Base-by-base conservation (phyloP, 2,797 vertebrate species). In the Malurus leucopterus region DNA sequence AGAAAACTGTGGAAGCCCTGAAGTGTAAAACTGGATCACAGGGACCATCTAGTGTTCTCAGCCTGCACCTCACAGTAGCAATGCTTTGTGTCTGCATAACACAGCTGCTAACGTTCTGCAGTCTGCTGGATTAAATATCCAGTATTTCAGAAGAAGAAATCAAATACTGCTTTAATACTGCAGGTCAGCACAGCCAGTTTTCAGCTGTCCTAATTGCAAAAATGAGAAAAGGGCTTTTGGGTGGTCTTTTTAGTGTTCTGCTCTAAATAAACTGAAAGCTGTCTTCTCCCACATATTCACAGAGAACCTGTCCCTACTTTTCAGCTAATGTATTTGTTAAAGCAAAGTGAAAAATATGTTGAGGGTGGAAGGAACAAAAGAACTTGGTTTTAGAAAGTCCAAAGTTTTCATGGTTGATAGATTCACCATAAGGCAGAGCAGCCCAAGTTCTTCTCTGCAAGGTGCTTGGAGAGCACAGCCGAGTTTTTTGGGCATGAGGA, bases 1-100 rank as follows among this genome's bases (percentile, higher is more conserved):
- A 44, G 8, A 49, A 80, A 91, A 87, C 49, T 61, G 9, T 18
- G 11, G 88, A 75, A 34, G 6, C 85, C 91, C 65, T 83, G 29
- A 89, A 93, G 72, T n/a, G 63, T 90, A 86, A 96, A 95, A 86
- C 91, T 95, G 95, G 95, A 96, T 95, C 95, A 93, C 88, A 95
- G 95, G 88, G 81, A 94, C 97, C 97, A 96, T 94, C 97, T 97
- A 97, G 97, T 87, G 97, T 97, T 95, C 88, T 81, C 80, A 93
- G 62, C 51, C 70, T 93, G 95, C 59, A 95, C 15, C 4, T 3
- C 69, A n/a, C 3, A 0, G 44, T 19, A 86, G 65, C 43, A 78
- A 15, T 0, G 2, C 6, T 13, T 70, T 32, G 18, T 15, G 2
- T 51, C n/a, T 76, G 26, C 34, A 4, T 36, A 46, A 58, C 3